phyloP scores from a whole-genome alignment of 2,113 vertebrate species.

The Apteryx mantelli region DNA sequence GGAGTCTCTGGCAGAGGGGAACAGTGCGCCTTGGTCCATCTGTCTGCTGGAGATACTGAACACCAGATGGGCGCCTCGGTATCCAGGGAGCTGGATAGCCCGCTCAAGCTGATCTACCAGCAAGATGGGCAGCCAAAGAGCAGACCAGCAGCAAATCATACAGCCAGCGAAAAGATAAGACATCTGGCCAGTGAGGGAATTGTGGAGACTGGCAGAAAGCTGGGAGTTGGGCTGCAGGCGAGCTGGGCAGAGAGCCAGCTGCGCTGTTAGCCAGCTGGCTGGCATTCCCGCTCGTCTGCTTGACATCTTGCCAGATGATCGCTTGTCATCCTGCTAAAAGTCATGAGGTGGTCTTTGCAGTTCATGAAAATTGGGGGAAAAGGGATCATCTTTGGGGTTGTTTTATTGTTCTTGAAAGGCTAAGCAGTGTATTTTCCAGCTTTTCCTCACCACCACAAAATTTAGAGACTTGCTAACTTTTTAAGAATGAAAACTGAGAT shows the following conservation, averaged over 20 bases:
- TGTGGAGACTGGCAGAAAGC: neutral
- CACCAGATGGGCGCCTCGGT: neutral
- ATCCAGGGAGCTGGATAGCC: neutral
- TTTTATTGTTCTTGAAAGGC: neutral
- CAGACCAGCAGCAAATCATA: neutral
- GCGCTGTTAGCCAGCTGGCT: neutral
- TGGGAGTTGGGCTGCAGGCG: neutral
- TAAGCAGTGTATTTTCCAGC: neutral
- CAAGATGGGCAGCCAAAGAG: fast-evolving
- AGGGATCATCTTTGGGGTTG: neutral
- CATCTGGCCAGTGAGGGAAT: neutral
- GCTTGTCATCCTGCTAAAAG: neutral
- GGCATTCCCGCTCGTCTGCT: neutral
- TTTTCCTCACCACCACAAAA: neutral
- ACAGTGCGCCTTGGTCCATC: neutral
- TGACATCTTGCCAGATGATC: neutral
- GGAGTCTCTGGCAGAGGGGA: neutral
- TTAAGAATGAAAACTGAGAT: neutral
- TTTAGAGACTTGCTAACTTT: neutral
- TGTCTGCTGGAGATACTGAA: neutral
- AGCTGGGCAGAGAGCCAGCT: neutral
- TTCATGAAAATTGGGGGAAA: neutral
- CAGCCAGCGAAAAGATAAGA: neutral
- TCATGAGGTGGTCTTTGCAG: neutral
- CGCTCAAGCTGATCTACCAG: neutral